Evolutionary conservation across 2,888 invertebrate species (phyloP).

Genomic region (Hymenopus coronatus): DNA sequence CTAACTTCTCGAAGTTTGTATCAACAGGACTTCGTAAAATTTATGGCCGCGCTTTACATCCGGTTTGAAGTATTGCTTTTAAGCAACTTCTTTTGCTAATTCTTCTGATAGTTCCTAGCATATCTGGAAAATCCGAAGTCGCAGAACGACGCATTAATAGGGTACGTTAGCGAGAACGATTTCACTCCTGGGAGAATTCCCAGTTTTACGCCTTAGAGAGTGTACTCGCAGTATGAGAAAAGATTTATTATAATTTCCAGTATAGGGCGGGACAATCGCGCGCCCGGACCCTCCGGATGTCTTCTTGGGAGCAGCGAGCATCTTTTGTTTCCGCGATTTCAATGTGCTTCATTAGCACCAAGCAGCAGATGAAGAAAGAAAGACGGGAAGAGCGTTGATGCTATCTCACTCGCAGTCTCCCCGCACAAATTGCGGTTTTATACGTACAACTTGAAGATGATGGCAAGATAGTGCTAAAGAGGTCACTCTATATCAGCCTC

Average conservation of each 20-base stretch:
- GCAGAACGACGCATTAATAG: not conserved
- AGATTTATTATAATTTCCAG: slow-evolving; percentile 9
- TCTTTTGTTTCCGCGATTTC: slow-evolving; percentile 22
- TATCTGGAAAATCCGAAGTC: too few relatives aligned
- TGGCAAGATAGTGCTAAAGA: not conserved
- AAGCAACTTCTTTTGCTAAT: too few relatives aligned
- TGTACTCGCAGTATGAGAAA: not conserved
- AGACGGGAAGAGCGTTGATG: not conserved
- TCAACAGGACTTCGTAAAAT: too few relatives aligned
- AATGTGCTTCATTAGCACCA: slow-evolving; percentile 25
- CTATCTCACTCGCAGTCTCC: not conserved
- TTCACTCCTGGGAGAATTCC: not conserved
- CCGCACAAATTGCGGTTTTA: not conserved
- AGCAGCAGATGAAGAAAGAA: not conserved
- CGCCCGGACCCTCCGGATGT: slow-evolving; percentile 1
- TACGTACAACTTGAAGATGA: not conserved
- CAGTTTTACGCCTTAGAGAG: not conserved
- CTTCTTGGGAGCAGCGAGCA: not conserved
- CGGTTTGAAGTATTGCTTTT: too few relatives aligned
- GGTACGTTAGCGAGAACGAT: not conserved
- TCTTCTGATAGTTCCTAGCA: too few relatives aligned
- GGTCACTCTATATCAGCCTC: not conserved
- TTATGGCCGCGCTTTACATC: too few relatives aligned
- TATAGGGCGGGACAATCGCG: not conserved
- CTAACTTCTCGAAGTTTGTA: too few relatives aligned